Percentiles rank a stretch among this genome's conserved stretches.
Evolutionary conservation across 2,888 invertebrate species (phyloP).

Genomic region (Ashinkailepas kermadecensis): DNA sequence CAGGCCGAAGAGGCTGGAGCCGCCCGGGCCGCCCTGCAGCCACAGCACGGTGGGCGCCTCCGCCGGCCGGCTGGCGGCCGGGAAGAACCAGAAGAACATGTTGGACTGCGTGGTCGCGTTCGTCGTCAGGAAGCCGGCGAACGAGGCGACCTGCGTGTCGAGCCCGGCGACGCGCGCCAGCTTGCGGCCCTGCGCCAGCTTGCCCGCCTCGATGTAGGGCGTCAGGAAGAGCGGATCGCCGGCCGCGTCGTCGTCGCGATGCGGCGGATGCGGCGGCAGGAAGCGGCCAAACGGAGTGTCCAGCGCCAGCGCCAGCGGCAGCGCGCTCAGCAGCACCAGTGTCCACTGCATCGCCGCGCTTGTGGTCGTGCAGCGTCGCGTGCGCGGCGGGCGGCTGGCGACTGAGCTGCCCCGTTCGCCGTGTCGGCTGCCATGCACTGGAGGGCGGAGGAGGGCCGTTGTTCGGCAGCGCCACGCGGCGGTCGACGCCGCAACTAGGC

Average conservation of each 20-base stretch:
- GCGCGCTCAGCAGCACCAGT: background rate
- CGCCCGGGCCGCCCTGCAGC: constrained; percentile 77
- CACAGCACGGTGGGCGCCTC: constrained; percentile 66
- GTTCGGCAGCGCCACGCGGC: background rate
- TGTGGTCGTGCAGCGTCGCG: background rate
- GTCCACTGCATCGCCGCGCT: background rate
- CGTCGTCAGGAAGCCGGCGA: constrained; percentile 77
- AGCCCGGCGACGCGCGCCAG: background rate
- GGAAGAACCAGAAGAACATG: constrained; percentile 89
- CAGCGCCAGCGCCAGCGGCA: background rate
- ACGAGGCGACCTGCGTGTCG: constrained; percentile 48
- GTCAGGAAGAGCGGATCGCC: constrained; percentile 66
- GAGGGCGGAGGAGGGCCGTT: background rate
- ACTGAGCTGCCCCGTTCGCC: background rate
- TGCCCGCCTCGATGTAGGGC: constrained; percentile 61
- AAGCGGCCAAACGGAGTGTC: background rate
- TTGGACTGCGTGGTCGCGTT: constrained; percentile 68
- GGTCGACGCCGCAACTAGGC: background rate
- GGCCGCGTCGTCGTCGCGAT: constrained; percentile 35
- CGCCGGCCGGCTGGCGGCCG: constrained; percentile 50
- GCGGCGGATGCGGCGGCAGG: background rate
- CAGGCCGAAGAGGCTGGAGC: constrained; percentile 67
- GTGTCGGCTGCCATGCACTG: background rate
- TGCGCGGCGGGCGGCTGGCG: background rate
- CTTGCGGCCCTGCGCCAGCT: constrained; percentile 36